These are phyloP conservation scores for Prietella phreatophila DNA, from an alignment of 2,113 vertebrate species.

Conservation along the genomic window DNA sequence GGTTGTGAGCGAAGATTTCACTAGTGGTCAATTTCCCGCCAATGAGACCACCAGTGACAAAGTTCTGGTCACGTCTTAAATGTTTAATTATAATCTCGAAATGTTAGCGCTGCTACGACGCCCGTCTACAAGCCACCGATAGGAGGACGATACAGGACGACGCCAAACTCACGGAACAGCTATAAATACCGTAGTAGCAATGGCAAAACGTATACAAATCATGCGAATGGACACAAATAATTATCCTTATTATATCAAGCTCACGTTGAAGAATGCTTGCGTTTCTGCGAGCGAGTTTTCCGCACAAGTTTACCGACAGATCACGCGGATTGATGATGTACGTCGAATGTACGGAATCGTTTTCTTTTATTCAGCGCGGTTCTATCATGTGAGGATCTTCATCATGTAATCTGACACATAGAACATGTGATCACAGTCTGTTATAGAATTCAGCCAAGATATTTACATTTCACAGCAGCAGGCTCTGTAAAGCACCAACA, in stretches of 20 bases:
- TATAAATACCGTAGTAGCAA: background rate
- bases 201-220: background rate
- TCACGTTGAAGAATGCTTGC: background rate
- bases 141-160: background rate
- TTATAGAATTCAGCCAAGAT: slow-evolving; percentile 1
- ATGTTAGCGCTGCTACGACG: background rate
- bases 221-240: background rate
- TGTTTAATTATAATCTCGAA: background rate
- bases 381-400: background rate
- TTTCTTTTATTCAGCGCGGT: background rate
- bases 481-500: background rate
- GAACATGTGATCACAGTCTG: background rate
- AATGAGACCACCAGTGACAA: background rate
- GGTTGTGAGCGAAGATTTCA: background rate
- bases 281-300: background rate
- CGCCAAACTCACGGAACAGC: background rate
- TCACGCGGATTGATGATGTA: background rate
- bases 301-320: background rate
- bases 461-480: background rate
- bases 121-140: background rate
- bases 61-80: background rate
- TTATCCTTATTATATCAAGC: background rate
- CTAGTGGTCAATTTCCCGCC: background rate
- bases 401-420: background rate
- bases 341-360: background rate